phyloP scores from a whole-genome alignment of 2,113 vertebrate species.

The Pollimyrus isidori region DNA sequence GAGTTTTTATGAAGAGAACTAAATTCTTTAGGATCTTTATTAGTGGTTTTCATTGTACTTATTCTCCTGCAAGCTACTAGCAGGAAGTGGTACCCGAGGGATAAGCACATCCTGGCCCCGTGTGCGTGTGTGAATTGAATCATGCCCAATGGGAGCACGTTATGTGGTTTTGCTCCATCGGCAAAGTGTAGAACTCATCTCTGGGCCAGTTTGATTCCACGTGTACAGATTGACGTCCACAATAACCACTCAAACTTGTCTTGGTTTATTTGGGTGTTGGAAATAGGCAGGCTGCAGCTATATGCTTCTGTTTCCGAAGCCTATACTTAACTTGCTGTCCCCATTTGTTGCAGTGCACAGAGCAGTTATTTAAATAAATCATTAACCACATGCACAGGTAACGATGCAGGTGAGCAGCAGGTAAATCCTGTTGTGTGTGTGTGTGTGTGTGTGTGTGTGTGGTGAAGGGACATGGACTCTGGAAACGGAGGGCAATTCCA shows the following conservation, averaged over 20 bases:
- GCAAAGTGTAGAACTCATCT: neutral
- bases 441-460: too few species aligned
- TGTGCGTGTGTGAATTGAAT: conserved; percentile 8
- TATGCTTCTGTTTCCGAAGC: neutral
- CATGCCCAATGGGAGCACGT: neutral
- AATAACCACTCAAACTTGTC: too few species aligned
- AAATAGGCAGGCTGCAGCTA: neutral
- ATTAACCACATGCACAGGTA: conserved; percentile 5
- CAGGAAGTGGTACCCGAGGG: neutral
- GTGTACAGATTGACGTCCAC: neutral
- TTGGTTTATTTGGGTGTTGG: neutral
- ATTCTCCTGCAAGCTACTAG: neutral
- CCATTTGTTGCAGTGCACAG: neutral
- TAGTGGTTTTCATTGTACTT: neutral
- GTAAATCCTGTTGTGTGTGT: neutral
- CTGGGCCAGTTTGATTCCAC: neutral
- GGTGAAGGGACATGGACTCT: neutral
- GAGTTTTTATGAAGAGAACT: neutral
- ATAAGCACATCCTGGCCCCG: neutral
- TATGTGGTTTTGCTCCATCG: neutral
- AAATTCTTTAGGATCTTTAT: neutral
- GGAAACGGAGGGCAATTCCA: neutral
- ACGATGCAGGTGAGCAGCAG: neutral
- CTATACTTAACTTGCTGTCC: neutral
- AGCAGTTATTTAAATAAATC: neutral